Percentiles rank a stretch among this genome's conserved stretches.
These are phyloP conservation scores for Clupea harengus DNA, from an alignment of 2,113 vertebrate genomes.

Conservation along the genomic window DNA sequence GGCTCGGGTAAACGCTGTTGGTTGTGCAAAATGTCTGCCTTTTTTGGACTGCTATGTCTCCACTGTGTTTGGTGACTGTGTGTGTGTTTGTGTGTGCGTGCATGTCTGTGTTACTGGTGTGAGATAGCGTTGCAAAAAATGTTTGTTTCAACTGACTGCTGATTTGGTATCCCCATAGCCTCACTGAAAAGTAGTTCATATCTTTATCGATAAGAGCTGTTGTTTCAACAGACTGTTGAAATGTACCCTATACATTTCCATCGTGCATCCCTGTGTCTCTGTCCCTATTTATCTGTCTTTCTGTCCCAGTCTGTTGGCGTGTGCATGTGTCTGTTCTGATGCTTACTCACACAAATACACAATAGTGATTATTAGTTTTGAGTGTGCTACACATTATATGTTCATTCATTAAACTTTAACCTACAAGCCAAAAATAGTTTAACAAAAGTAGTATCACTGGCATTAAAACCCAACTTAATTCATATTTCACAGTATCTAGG, in stretches of 20 bases:
- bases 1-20: background rate
- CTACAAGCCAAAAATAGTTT: background rate
- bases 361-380: background rate
- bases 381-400: background rate
- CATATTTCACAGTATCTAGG: background rate
- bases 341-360: background rate
- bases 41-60: background rate
- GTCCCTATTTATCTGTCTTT: background rate
- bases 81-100: slow-evolving; percentile 31
- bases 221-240: background rate
- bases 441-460: background rate
- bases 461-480: background rate
- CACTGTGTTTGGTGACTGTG: slow-evolving; percentile 16
- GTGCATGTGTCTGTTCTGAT: background rate
- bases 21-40: background rate
- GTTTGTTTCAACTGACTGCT: background rate
- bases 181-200: background rate
- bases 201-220: background rate
- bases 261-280: background rate
- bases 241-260: background rate
- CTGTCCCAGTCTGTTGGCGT: background rate
- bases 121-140: background rate
- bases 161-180: background rate
- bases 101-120: background rate
- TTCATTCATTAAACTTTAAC: background rate